These are phyloP conservation scores for Varanus salvator DNA, from an alignment of 2,113 vertebrate species.

Conservation along the genomic window DNA sequence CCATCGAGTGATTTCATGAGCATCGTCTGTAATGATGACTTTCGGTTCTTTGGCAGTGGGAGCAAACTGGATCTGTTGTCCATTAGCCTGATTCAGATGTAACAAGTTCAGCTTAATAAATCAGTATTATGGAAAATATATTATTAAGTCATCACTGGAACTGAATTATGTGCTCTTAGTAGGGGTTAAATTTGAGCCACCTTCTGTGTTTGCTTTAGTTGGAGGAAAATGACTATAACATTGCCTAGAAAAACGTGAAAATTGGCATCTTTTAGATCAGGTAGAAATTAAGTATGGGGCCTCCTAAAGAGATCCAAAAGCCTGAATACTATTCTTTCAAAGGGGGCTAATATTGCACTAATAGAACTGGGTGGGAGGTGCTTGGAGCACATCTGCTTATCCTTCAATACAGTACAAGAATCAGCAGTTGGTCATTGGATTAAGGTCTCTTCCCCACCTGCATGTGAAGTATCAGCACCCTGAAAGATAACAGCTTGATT, in stretches of 20 bases:
- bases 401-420: neutral
- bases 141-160: neutral
- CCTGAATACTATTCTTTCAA: neutral
- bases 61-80: neutral
- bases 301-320: neutral
- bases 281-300: neutral
- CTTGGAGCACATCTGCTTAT: neutral
- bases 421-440: neutral
- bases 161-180: neutral
- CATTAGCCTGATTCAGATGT: neutral
- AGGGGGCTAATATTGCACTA: neutral
- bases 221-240: neutral
- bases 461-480: neutral
- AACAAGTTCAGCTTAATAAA: neutral
- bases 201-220: neutral
- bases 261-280: neutral
- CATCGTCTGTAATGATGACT: neutral
- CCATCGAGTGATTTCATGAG: neutral
- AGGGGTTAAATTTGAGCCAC: neutral
- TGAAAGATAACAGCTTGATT: neutral
- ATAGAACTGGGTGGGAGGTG: neutral
- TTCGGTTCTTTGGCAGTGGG: neutral
- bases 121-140: neutral
- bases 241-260: neutral
- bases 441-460: too few species aligned